Percentiles rank a stretch among this genome's conserved stretches.
phyloP scores from a whole-genome alignment of 2,113 vertebrate genomes.

The Etia nguti region DNA sequence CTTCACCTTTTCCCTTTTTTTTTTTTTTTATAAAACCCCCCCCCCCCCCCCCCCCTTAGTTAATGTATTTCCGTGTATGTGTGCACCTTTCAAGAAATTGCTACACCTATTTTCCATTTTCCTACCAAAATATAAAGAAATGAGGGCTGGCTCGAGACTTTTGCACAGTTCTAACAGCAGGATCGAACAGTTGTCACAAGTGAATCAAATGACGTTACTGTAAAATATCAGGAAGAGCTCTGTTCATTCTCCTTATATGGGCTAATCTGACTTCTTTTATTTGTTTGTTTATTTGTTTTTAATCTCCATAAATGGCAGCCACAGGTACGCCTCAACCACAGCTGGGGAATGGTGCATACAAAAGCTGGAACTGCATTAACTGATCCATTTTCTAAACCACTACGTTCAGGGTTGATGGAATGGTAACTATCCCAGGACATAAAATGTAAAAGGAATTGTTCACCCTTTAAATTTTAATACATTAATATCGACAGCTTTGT shows the following conservation, averaged over 20 bases:
- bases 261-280: not conserved
- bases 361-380: not conserved
- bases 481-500: not conserved
- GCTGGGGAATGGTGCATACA: not conserved
- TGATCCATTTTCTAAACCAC: not conserved
- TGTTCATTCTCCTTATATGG: not conserved
- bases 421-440: not conserved
- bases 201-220: not conserved
- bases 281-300: not conserved
- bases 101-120: not conserved
- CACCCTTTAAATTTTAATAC: not conserved
- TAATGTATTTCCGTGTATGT: not conserved
- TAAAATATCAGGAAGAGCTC: not conserved
- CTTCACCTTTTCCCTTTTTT: too few relatives aligned
- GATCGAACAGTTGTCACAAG: not conserved
- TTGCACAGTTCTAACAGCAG: not conserved
- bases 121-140: not conserved
- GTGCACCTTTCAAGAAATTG: not conserved
- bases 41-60: too few relatives aligned
- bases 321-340: not conserved
- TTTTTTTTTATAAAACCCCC: too few relatives aligned
- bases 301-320: not conserved
- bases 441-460: not conserved
- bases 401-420: not conserved
- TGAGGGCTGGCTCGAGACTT: not conserved